Evolutionary conservation across 2,888 invertebrate genomes (phyloP).

Genomic region (Acrobasis suavella): DNA sequence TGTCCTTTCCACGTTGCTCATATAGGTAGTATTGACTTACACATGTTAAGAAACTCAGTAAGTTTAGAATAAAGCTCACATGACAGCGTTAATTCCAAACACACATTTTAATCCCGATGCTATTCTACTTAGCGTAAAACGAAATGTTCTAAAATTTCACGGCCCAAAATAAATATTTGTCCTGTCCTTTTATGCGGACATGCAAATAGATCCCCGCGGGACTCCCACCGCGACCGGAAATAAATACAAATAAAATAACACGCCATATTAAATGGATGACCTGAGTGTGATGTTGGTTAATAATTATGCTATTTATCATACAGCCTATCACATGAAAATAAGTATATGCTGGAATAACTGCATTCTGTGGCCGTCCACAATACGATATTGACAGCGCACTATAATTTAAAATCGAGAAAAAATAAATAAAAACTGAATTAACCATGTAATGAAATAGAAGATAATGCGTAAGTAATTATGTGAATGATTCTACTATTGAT

Average conservation of each 20-base stretch:
- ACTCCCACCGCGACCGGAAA: constrained; percentile 4
- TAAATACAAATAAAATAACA: constrained; percentile 15
- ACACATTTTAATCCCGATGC: neutral
- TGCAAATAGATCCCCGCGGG: constrained; percentile 19
- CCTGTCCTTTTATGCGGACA: constrained; percentile 15
- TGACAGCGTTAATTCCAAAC: neutral
- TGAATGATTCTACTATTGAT: too few relatives aligned
- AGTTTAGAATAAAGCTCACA: neutral
- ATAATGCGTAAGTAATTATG: too few relatives aligned
- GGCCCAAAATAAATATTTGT: constrained; percentile 19
- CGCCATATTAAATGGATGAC: constrained; percentile 14
- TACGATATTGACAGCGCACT: neutral
- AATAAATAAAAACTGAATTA: too few relatives aligned
- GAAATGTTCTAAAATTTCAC: constrained; percentile 1
- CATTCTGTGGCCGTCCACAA: neutral
- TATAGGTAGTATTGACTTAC: too few relatives aligned
- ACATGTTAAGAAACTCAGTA: too few relatives aligned
- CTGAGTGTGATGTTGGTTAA: constrained; percentile 13
- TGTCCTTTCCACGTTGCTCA: too few relatives aligned
- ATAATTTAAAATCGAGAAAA: neutral
- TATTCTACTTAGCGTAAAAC: constrained; percentile 11
- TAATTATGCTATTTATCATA: constrained; percentile 6
- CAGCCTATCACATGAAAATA: constrained; percentile 3
- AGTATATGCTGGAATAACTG: constrained; percentile 1
- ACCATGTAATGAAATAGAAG: too few relatives aligned